Base-by-base conservation (phyloP, 92 coral and sea anemone species). In the Hydrozoanthus gracilis region DNA sequence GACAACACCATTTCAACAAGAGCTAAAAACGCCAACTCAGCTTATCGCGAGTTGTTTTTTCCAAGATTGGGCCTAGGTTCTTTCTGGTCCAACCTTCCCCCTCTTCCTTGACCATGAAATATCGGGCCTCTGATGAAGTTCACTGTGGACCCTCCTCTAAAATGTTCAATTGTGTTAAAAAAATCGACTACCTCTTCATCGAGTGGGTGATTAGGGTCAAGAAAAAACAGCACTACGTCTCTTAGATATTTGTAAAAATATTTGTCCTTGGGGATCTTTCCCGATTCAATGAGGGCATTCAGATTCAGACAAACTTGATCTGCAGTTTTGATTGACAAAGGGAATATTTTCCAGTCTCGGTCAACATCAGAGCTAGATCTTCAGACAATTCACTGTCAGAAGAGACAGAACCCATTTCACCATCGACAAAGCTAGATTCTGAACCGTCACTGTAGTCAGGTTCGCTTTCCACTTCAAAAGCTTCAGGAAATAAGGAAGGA, bases 41-140 rank as follows among this genome's bases (percentile, higher is more conserved):
- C 58, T 76, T 90, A 87, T 44, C 87, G 80, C 8, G 90, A 65
- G 7, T 88, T 90, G 60, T 61, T 82, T 75, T 88, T 90, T 14
- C 93, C 88, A 51, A 91, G 66, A 66, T 87, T 91, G 11, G 69
- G 64, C 39, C 56, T 82, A 48, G 90, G 73, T 17, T 91, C 78
- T 70, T 83, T 82, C 39, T 83, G 83, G 71, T 65, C 83, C 73
- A 61, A 76, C 55, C 44, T 12, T 16, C 89, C 93, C 11, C 88
- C 86, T 65, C 88, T 76, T 48, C 91, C 87, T 52, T 76, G 76
- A 17, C 89, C 89, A 67, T 84, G 82, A 71, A 45, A 89, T 71
- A 89, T 84, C 15, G 92, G 92, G 20, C 91, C 91, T 56, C 87
- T 82, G 50, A 88, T 12, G 62, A 88, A 88, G 39, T 82, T 88